phyloP scores from a whole-genome alignment of 2,797 vertebrate species.

The Takifugu ocellatus region DNA sequence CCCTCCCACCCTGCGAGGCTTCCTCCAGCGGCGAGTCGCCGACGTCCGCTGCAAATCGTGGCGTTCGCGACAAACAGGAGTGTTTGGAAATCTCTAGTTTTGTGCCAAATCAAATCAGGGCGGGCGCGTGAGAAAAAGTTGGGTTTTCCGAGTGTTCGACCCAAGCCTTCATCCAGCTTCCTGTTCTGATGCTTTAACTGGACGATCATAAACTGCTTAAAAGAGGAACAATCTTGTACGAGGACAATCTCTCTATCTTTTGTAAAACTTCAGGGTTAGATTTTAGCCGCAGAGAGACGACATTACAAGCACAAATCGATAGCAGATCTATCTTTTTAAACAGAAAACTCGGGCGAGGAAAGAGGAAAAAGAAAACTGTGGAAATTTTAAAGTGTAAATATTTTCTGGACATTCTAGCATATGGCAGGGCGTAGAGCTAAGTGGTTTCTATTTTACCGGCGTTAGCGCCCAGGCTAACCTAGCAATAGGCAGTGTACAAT shows the following conservation, averaged over 20 bases:
- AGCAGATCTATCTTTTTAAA: slow-evolving; percentile 60
- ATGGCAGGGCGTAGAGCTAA: slow-evolving; percentile 15
- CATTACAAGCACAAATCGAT: slow-evolving; percentile 62
- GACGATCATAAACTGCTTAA: slow-evolving; percentile 57
- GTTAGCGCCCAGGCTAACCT: slow-evolving; percentile 27
- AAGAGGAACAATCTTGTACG: slow-evolving; percentile 63
- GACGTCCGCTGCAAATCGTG: slow-evolving; percentile 7
- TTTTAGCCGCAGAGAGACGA: slow-evolving; percentile 43
- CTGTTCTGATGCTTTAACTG: slow-evolving; percentile 30
- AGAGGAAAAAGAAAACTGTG: slow-evolving; percentile 18
- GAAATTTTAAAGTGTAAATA: slow-evolving; percentile 65
- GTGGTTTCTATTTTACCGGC: slow-evolving; percentile 33
- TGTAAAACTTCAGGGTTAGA: slow-evolving; percentile 66
- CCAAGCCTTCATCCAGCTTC: slow-evolving; percentile 19
- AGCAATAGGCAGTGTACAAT: slow-evolving; percentile 75
- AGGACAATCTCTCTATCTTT: slow-evolving; percentile 72
- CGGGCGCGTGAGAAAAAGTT: neutral
- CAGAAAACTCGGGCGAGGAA: slow-evolving; percentile 32
- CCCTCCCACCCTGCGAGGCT: slow-evolving; percentile 38
- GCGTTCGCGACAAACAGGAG: slow-evolving; percentile 3
- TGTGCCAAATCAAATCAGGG: slow-evolving; percentile 42
- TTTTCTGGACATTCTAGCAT: slow-evolving; percentile 59
- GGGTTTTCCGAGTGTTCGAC: slow-evolving; percentile 25
- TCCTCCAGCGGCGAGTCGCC: neutral
- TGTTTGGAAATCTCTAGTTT: slow-evolving; percentile 14